These are phyloP conservation scores for Desmodus rotundus DNA, from an alignment of 2,113 vertebrate species.

Conservation along the genomic window DNA sequence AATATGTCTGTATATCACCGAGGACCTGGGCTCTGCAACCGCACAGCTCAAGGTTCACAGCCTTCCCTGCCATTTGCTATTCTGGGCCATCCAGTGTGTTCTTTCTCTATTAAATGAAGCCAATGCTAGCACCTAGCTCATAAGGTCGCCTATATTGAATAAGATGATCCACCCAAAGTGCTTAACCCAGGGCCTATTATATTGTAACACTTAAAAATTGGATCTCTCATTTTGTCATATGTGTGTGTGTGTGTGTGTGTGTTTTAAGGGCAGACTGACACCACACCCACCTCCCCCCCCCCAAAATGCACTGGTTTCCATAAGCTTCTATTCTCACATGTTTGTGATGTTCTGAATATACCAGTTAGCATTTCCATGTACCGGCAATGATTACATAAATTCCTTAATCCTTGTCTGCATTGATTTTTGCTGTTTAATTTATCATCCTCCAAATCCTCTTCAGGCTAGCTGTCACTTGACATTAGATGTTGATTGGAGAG, in stretches of 20 bases:
- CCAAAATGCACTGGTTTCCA: not conserved
- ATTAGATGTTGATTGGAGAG: slow-evolving; percentile 10
- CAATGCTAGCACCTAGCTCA: not conserved
- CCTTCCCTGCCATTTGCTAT: not conserved
- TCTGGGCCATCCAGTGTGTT: not conserved
- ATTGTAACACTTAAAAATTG: not conserved
- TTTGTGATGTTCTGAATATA: not conserved
- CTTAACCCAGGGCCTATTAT: not conserved
- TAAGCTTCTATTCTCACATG: not conserved
- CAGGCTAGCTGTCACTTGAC: slow-evolving; percentile 21
- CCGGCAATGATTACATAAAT: not conserved
- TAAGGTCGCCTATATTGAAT: not conserved
- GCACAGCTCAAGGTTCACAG: not conserved
- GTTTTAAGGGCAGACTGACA: not conserved
- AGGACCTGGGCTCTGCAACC: not conserved
- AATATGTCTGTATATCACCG: not conserved
- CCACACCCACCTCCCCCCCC: too few species aligned
- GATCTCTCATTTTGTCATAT: not conserved
- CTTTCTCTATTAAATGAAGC: not conserved
- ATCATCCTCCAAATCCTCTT: slow-evolving; percentile 48
- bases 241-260: not conserved
- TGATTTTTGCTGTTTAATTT: slow-evolving; percentile 39
- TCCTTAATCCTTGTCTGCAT: not conserved
- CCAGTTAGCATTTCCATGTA: not conserved
- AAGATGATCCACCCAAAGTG: not conserved